Evolutionary conservation across 1,140 invertebrate species (phyloP), one percentile per base, ranked within the genome.

Genomic region (Drosophila pseudoobscura): DNA sequence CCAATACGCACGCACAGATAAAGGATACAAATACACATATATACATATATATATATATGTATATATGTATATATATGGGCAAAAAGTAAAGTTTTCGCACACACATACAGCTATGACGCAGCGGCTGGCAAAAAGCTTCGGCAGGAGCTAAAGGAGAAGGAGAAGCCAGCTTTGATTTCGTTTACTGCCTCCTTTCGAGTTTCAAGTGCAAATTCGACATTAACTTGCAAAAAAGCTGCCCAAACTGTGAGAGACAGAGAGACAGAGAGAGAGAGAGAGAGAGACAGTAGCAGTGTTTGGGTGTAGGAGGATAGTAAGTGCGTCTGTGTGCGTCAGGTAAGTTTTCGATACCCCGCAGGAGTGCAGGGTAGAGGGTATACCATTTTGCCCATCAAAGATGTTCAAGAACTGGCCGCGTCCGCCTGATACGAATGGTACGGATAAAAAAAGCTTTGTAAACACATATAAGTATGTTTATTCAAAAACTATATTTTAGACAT

Each of bases 121-220:
- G 82, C 82, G 69, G 66, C 70, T 77, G 79, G 78, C 65, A 71
- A 70, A 87, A 87, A 74, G 78, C 79, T 87, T 80, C 57, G 29
- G 44, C 47, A 52, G 52, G 53, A 72, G 44, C 24, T 59, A 31
- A 52, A 49, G 41, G 61, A 7, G 51, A 52, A 49, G 41, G 61
- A 7, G 51, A 45, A 20, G 46, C 35, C 39, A 46, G 61, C 65
- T 84, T 71, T 88, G 83, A 88, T 82, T 87, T 71, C 47, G 45
- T 41, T 77, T 51, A 46, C 53, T 79, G 72, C 61, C 69, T 80
- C 50, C 64, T 35, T 68, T 31, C 64, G 52, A 78, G 56, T 88
- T 83, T 88, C 83, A 88, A 89, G 84, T 79, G 79, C 83, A 83
- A 89, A 89, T 64, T 74, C 78, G 72, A 66, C 84, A 89, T 88